Conservation (phyloP, 1,140 invertebrate species). For the Oreohelix idahoensis region DNA sequence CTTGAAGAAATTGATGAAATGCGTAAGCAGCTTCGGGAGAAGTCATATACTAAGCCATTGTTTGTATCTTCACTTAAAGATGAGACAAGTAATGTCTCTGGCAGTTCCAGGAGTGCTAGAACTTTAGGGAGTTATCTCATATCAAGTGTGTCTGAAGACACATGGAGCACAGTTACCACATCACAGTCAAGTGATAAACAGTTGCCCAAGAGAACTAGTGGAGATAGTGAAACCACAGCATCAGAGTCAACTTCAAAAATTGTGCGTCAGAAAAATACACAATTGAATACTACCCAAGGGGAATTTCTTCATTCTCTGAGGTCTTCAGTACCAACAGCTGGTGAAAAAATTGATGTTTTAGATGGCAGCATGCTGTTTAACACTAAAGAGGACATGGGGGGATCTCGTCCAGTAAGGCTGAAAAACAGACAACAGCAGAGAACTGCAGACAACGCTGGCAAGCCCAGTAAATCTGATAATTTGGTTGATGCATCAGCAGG, state of each 20-base stretch:
- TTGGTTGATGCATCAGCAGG: neutral
- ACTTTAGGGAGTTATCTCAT: neutral
- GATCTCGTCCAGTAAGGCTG: neutral
- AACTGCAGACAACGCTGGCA: neutral
- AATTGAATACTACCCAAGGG: neutral
- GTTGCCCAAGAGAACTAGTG: neutral
- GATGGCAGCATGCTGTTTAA: neutral
- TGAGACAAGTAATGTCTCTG: neutral
- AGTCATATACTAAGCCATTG: constrained; percentile 25
- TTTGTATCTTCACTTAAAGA: neutral
- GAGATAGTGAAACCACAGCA: neutral
- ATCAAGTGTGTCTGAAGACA: constrained; percentile 1
- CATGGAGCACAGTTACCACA: neutral
- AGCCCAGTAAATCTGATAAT: neutral
- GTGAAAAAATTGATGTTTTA: neutral
- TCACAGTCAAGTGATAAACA: neutral
- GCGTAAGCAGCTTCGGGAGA: constrained; percentile 53
- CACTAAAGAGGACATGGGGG: neutral
- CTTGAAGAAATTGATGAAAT: constrained; percentile 65
- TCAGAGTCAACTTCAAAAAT: neutral
- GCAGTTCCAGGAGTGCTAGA: neutral
- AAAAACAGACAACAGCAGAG: constrained; percentile 14
- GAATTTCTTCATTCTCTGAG: neutral
- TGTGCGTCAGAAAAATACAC: neutral
- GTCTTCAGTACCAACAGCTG: neutral